These are phyloP conservation scores for Pegea sp. DNA, from an alignment of 23 tunicate species.

Conservation along the genomic window DNA sequence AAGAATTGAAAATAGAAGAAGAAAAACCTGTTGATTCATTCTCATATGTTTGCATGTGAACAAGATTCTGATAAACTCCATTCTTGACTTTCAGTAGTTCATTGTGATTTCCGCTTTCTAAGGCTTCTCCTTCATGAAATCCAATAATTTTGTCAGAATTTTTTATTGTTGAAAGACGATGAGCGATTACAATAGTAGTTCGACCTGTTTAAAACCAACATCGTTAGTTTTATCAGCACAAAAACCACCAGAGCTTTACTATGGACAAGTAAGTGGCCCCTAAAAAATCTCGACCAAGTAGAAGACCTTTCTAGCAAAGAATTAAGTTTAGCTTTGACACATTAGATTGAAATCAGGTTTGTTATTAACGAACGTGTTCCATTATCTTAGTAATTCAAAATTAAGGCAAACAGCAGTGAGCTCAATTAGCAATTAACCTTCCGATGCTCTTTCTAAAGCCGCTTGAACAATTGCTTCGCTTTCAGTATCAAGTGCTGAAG, in stretches of 20 bases:
- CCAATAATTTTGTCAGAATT: conserved; percentile 91
- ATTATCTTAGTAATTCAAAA: too few relatives aligned
- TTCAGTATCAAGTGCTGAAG: conserved; percentile 94
- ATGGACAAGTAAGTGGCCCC: too few relatives aligned
- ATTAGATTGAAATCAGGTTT: too few relatives aligned
- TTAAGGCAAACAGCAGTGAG: too few relatives aligned
- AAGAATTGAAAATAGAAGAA: too few relatives aligned
- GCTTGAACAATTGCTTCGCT: conserved; percentile 88
- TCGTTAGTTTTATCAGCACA: neutral
- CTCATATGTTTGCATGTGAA: conserved; percentile 83
- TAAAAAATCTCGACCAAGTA: too few relatives aligned
- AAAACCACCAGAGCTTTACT: neutral
- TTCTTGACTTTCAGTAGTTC: conserved; percentile 63
- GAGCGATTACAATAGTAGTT: conserved; percentile 87
- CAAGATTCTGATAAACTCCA: conserved; percentile 87
- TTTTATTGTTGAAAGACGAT: conserved; percentile 76
- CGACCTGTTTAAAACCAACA: too few relatives aligned
- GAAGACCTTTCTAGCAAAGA: too few relatives aligned
- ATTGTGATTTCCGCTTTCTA: conserved; percentile 85
- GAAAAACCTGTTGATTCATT: too few relatives aligned
- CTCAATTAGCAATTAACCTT: conserved; percentile 52
- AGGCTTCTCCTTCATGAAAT: conserved; percentile 52
- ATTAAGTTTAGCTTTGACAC: too few relatives aligned
- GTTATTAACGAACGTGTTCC: too few relatives aligned
- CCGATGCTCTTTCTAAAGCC: conserved; percentile 87